Evolutionary conservation across 2,888 invertebrate species (phyloP).

Genomic region (Pyrochroa serraticornis): DNA sequence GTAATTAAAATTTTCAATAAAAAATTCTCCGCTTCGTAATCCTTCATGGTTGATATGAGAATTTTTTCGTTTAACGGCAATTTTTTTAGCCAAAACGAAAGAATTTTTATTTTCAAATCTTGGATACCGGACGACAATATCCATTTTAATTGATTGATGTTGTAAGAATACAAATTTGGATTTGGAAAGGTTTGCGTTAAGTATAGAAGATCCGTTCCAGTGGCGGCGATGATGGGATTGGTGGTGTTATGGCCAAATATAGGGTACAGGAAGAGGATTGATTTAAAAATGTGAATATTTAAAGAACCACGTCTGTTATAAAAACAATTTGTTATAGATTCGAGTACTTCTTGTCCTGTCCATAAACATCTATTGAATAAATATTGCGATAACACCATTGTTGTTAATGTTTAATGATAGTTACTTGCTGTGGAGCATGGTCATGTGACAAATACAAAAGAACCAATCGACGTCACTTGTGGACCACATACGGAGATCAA

Average conservation of each 20-base stretch:
- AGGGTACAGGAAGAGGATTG: not conserved
- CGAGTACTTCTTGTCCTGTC: not conserved
- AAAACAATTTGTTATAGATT: not conserved
- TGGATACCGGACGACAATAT: not conserved
- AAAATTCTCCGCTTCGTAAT: not conserved
- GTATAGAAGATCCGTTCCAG: not conserved
- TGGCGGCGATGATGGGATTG: not conserved
- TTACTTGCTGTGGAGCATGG: conserved; percentile 2
- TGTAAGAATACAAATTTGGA: not conserved
- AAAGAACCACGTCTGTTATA: not conserved
- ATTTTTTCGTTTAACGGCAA: not conserved
- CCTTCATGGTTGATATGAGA: not conserved
- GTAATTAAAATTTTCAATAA: not conserved
- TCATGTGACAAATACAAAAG: not conserved
- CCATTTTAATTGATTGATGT: not conserved
- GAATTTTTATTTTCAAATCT: not conserved
- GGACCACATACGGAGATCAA: not conserved
- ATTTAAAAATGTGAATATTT: not conserved
- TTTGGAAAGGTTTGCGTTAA: not conserved
- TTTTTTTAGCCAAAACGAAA: not conserved
- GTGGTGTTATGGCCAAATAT: not conserved
- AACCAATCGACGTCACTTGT: not conserved
- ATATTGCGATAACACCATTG: no score
- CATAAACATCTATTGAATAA: not conserved
- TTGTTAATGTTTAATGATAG: not conserved